Conservation (phyloP, 2,888 invertebrate genomes). For the Pedicia rivosa region DNA sequence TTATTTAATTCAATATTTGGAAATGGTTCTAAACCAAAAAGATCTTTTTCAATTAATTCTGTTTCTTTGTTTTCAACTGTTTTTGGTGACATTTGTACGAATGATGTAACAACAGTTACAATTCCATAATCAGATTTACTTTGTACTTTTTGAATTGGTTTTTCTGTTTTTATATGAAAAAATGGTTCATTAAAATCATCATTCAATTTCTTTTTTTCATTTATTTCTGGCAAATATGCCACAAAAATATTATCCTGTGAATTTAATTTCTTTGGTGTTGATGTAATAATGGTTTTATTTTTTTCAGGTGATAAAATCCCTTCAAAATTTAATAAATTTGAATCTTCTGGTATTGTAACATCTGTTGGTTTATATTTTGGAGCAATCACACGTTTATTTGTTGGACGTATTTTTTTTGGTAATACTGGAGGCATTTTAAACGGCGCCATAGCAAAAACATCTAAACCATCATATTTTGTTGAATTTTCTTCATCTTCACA, state of each 20-base stretch:
- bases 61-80: not conserved
- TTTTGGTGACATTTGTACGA: not conserved
- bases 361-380: not conserved
- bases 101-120: constrained; percentile 21
- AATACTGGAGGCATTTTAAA: constrained; percentile 32
- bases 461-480: constrained; percentile 32
- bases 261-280: constrained; percentile 23
- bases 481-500: constrained; percentile 14
- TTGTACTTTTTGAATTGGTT: constrained; percentile 12
- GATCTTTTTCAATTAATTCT: constrained; percentile 16
- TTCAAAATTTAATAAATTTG: constrained; percentile 1
- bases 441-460: constrained; percentile 56
- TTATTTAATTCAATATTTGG: constrained; percentile 24
- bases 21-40: constrained; percentile 30
- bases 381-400: not conserved
- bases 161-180: constrained; percentile 25
- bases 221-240: constrained; percentile 9
- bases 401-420: constrained; percentile 12
- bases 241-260: constrained; percentile 9
- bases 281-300: constrained; percentile 17
- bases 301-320: not conserved
- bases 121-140: constrained; percentile 20
- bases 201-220: constrained; percentile 16
- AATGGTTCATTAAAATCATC: constrained; percentile 29
- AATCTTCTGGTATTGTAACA: constrained; percentile 1